These are phyloP conservation scores for Scaptomyza montana DNA, from an alignment of 1,140 invertebrate genomes.

Conservation along the genomic window DNA sequence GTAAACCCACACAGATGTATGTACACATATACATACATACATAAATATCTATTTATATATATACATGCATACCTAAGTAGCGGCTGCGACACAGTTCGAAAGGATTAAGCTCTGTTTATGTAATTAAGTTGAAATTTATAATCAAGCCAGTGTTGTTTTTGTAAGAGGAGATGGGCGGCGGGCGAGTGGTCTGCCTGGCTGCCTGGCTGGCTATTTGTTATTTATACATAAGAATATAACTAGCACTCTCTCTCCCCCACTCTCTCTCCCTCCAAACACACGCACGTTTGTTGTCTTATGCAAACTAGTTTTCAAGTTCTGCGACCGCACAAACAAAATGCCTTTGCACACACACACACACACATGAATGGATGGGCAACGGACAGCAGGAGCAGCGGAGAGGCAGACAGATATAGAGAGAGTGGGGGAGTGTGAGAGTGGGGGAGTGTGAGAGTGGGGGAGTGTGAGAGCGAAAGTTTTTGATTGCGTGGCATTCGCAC, in stretches of 20 bases:
- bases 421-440: no score
- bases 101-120: constrained; percentile 81
- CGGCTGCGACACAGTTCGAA: constrained; percentile 74
- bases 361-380: constrained; percentile 29
- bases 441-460: constrained; percentile 7
- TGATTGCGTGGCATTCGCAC: constrained; percentile 71
- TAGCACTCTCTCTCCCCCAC: background rate
- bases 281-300: constrained; percentile 62
- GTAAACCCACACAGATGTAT: constrained; percentile 41
- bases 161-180: no score
- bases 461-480: constrained; percentile 48
- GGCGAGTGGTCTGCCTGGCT: constrained; percentile 13
- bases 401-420: no score
- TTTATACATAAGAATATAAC: constrained; percentile 10
- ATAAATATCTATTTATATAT: constrained; percentile 3
- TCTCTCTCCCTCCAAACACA: background rate
- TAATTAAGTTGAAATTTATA: constrained; percentile 83
- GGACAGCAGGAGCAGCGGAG: constrained; percentile 25
- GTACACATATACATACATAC: constrained; percentile 13
- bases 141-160: constrained; percentile 63
- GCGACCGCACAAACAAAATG: constrained; percentile 68
- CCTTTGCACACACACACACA: constrained; percentile 13
- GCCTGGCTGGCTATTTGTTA: constrained; percentile 15
- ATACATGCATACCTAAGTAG: constrained; percentile 17
- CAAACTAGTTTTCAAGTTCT: constrained; percentile 77